These are phyloP conservation scores for Tapirus terrestris DNA, from an alignment of 2,113 vertebrate genomes.

Conservation along the genomic window DNA sequence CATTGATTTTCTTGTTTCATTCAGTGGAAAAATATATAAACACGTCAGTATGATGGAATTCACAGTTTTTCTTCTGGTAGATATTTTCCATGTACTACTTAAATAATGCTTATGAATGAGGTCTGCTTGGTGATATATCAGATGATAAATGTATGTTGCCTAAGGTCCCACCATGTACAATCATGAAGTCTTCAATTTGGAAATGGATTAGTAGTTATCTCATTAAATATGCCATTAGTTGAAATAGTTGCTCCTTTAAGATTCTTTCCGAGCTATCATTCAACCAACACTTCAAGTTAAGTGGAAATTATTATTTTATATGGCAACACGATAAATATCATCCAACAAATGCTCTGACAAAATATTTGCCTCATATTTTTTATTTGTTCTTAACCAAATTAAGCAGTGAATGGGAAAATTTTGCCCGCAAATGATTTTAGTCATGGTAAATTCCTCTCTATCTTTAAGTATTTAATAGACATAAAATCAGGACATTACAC, in stretches of 20 bases:
- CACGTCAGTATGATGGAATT: background rate
- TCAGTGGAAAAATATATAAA: background rate
- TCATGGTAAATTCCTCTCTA: background rate
- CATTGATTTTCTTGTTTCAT: background rate
- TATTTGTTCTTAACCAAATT: background rate
- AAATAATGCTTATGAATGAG: background rate
- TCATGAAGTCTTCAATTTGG: background rate
- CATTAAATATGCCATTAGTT: background rate
- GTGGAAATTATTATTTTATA: background rate
- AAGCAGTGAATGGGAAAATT: background rate
- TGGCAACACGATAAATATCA: background rate
- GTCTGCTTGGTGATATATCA: background rate
- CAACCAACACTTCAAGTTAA: background rate
- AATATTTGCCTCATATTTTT: background rate
- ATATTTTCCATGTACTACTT: background rate
- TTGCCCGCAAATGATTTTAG: background rate
- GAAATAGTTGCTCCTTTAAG: background rate
- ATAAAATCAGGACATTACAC: background rate
- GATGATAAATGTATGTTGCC: background rate
- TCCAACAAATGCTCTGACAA: background rate
- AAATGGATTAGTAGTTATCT: background rate
- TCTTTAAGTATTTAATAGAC: background rate
- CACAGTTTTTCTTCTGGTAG: background rate
- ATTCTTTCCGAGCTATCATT: background rate
- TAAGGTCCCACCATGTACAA: accelerated